These are phyloP conservation scores for Tragelaphus imberbis DNA, from an alignment of 2,113 vertebrate species.

Conservation along the genomic window DNA sequence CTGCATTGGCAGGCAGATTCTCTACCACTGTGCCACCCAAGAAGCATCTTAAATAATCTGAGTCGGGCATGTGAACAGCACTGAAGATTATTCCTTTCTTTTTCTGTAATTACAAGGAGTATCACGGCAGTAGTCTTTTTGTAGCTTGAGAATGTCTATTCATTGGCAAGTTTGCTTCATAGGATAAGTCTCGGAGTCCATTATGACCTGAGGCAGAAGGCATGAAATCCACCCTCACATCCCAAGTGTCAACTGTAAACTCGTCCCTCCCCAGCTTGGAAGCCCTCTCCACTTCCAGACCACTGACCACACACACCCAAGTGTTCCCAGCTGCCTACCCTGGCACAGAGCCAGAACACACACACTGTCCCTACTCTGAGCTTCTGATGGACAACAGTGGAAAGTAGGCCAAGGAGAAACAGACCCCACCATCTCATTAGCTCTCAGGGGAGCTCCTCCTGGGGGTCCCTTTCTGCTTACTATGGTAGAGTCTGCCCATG, in stretches of 20 bases:
- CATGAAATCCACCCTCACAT: background rate
- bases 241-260: background rate
- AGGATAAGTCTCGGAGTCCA: background rate
- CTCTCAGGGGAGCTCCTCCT: background rate
- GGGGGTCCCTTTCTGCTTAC: background rate
- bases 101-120: background rate
- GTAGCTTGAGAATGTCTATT: background rate
- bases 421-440: background rate
- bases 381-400: rapidly evolving
- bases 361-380: background rate
- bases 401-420: background rate
- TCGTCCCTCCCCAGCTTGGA: background rate
- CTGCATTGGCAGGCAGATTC: background rate
- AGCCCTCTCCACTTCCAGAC: background rate
- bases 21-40: background rate
- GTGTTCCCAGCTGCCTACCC: background rate
- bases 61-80: background rate
- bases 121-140: background rate
- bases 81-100: background rate
- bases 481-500: background rate
- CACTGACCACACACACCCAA: too few relatives aligned
- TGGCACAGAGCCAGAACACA: background rate
- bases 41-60: background rate
- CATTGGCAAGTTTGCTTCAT: background rate
- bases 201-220: background rate